Base-by-base conservation (phyloP, 2,888 invertebrate genomes). In the Osmoderma eremita region DNA sequence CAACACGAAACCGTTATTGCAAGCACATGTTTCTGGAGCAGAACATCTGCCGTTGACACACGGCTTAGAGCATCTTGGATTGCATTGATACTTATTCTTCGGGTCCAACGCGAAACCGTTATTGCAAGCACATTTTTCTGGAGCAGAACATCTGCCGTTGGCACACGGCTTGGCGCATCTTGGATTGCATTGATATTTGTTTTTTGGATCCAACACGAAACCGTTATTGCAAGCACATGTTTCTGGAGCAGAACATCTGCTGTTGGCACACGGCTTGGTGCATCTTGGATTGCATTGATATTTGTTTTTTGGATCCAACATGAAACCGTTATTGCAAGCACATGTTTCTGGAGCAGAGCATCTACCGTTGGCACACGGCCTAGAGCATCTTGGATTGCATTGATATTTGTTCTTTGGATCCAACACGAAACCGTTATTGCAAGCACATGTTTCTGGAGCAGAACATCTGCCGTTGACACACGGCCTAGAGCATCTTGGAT, bases 41-140 rank as follows among this genome's bases (percentile, higher is more conserved):
- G 71, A 64, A 63, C 80, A 80, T 8, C 74, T 75, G 0, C 83
- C 84, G 67, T 85, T 80, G 0, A 70, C 69, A 70, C 86, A 86
- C 5, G 75, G 71, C 0, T 75, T 65, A 1, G 67, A 61, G 54
- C 75, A 76, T 36, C 82, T 24, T 1, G 73, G 71, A 67, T 71
- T 62, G 39, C 72, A 68, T 30, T 50, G 41, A 13, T 63, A 67
- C 41, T 67, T 69, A 20, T 67, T 62, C n/a, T 65, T 65, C 6
- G 64, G 41, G 36, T 67, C 64, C 10, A 30, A 10, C 4, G 39
- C 6, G 20, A 51, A 70, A 0, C 70, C 68, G 10, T 62, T n/a
- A 39, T 68, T 45, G 68, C 86, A 84, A 6, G 56, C 36, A 71
- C 84, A 84, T 0, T 65, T 53, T 12, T 78, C 71, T 0, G 79